These are phyloP conservation scores for Gymnobelideus leadbeateri DNA, from an alignment of 2,113 vertebrate species.

Conservation along the genomic window DNA sequence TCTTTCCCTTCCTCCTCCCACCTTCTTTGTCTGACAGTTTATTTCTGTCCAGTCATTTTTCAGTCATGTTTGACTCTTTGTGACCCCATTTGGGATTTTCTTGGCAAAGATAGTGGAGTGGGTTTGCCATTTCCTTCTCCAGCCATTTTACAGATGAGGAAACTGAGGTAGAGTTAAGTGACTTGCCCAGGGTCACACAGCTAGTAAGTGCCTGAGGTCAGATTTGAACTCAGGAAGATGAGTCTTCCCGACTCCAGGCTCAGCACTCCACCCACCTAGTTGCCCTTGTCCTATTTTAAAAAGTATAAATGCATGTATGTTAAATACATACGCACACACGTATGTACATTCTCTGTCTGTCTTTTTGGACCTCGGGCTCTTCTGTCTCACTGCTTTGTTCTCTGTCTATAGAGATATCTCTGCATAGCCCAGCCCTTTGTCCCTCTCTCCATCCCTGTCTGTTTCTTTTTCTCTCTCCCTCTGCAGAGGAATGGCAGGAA, in stretches of 20 bases:
- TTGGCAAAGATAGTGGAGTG: background rate
- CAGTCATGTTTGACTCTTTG: background rate
- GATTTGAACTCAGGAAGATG: background rate
- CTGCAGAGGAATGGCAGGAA: constrained; percentile 35
- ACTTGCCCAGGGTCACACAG: background rate
- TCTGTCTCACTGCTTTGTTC: background rate
- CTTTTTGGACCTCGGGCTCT: background rate
- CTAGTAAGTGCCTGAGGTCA: background rate
- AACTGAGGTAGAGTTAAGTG: background rate
- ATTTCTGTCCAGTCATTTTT: background rate
- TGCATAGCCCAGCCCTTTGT: background rate
- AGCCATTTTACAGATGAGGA: background rate
- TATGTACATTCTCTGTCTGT: no score
- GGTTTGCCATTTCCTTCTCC: background rate
- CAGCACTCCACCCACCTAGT: background rate
- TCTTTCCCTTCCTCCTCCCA: background rate
- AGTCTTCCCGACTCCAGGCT: background rate
- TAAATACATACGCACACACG: no score
- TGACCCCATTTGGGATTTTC: background rate
- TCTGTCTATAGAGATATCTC: background rate
- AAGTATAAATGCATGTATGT: no score
- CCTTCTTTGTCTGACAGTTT: background rate
- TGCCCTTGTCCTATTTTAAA: background rate
- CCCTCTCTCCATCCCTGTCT: background rate
- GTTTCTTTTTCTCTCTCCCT: background rate